Conservation (phyloP, 1,140 invertebrate genomes). For the Ladona fulva region DNA sequence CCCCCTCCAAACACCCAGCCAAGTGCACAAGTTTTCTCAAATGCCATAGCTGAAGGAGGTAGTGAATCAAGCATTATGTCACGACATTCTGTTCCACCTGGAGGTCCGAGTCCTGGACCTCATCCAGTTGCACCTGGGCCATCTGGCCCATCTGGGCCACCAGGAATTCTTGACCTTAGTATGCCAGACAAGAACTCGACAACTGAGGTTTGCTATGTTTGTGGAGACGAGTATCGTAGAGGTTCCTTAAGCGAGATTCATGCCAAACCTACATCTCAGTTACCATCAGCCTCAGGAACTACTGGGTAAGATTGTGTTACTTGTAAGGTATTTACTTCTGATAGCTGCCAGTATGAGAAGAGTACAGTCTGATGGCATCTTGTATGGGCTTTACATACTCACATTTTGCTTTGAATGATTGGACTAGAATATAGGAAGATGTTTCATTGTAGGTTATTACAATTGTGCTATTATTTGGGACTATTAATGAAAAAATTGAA, state of each 20-base stretch:
- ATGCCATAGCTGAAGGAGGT: not conserved
- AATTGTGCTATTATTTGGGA: no score
- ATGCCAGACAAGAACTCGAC: slow-evolving; percentile 86
- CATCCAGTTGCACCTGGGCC: slow-evolving; percentile 25
- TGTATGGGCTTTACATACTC: no score
- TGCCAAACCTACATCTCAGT: slow-evolving; percentile 41
- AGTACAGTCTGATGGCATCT: no score
- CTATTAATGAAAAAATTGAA: no score
- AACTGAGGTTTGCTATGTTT: slow-evolving; percentile 77
- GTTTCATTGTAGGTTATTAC: no score
- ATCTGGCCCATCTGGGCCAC: slow-evolving; percentile 20
- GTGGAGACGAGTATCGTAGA: slow-evolving; percentile 74
- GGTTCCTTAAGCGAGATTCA: slow-evolving; percentile 60
- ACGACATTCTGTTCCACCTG: not conserved
- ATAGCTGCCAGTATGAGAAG: no score
- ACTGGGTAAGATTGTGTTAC: not conserved
- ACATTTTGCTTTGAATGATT: no score
- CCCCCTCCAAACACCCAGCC: not conserved
- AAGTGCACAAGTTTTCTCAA: not conserved
- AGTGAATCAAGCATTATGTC: not conserved
- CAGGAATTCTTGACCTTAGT: slow-evolving; percentile 74
- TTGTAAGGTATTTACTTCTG: no score
- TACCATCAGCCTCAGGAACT: slow-evolving; percentile 17
- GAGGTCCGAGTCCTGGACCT: slow-evolving; percentile 29
- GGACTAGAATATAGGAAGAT: no score